Evolutionary conservation across 2,888 invertebrate species (phyloP).

Genomic region (Chymomyza amoena): DNA sequence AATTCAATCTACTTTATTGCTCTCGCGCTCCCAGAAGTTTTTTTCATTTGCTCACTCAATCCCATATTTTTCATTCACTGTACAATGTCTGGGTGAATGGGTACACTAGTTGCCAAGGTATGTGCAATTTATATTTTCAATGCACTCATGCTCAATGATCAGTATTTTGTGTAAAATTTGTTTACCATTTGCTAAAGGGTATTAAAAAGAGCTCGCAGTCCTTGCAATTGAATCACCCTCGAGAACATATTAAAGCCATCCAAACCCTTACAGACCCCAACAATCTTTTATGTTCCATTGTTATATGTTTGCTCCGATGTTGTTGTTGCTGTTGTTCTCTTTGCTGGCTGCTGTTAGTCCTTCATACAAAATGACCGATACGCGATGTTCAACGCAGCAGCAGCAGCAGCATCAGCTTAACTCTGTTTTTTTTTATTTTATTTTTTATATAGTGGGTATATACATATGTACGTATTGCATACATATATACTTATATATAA

Average conservation of each 20-base stretch:
- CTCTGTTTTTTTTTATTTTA: slow-evolving; percentile 18
- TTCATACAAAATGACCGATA: slow-evolving; percentile 65
- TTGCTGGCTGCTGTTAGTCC: slow-evolving; percentile 56
- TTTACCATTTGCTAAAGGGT: slow-evolving; percentile 1
- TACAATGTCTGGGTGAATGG: too few species aligned
- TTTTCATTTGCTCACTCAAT: too few species aligned
- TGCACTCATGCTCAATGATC: not conserved
- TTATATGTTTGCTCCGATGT: slow-evolving; percentile 6
- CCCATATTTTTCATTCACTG: too few species aligned
- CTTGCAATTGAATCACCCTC: slow-evolving; percentile 70
- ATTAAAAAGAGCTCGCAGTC: slow-evolving; percentile 45
- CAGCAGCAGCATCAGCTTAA: not conserved
- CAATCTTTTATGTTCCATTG: slow-evolving; percentile 33
- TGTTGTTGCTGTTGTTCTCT: slow-evolving; percentile 7
- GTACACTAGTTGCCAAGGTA: too few species aligned
- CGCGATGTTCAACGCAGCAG: slow-evolving; percentile 20
- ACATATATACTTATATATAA: too few species aligned
- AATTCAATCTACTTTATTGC: too few species aligned
- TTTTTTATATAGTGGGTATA: not conserved
- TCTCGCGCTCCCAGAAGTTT: too few species aligned
- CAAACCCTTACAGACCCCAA: slow-evolving; percentile 27
- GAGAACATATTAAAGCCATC: slow-evolving; percentile 69
- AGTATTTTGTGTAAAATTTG: not conserved
- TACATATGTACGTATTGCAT: not conserved
- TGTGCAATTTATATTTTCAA: too few species aligned